Base-by-base conservation (phyloP, 2,888 invertebrate genomes). In the Acronicta aceris region DNA sequence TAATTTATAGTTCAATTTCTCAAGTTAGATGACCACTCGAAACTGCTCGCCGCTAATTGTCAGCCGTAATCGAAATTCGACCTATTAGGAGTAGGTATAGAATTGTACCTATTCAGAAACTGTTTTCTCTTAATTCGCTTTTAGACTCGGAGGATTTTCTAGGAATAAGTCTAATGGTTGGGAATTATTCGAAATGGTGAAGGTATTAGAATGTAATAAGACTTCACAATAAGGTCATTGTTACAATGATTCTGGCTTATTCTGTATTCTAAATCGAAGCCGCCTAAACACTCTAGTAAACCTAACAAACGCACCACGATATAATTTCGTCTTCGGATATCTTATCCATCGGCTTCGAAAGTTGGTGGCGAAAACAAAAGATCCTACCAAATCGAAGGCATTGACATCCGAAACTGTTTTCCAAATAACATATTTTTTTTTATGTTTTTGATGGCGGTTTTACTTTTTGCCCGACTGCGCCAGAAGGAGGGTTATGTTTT, bases 1-100 rank as follows among this genome's bases (percentile, higher is more conserved):
- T 79, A 88, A 90, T 90, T 89, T 89, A 90, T 89, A 75, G 85
- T 80, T 81, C 81, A 82, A 85, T 84, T 83, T 77, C 84, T 81
- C 83, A 79, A 81, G 72, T 76, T 81, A 75, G 81, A 81, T 83
- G 83, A 83, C 79, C 82, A 74, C 64, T 71, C 67, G 62, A 62
- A 76, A 75, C 63, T 57, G 74, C 60, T 74, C 33, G 52, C 42
- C 54, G 51, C 65, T 78, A 79, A 79, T 79, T 79, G 74, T 79
- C 74, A 62, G 60, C 16, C 46, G 46, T 79, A 62, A 76, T 76
- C 65, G 74, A 69, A 76, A 69, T 76, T 71, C 41, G 62, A 60
- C 65, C 62, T 76, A 76, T 65, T 55, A 64, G 53, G 59, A 66
- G 33, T 50, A 21, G 21, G 21, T 21, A 63, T 25, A 59, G 46